Evolutionary conservation across 2,888 invertebrate genomes (phyloP), one percentile per base, ranked within the genome.

Genomic region (Anthrax anthrax): DNA sequence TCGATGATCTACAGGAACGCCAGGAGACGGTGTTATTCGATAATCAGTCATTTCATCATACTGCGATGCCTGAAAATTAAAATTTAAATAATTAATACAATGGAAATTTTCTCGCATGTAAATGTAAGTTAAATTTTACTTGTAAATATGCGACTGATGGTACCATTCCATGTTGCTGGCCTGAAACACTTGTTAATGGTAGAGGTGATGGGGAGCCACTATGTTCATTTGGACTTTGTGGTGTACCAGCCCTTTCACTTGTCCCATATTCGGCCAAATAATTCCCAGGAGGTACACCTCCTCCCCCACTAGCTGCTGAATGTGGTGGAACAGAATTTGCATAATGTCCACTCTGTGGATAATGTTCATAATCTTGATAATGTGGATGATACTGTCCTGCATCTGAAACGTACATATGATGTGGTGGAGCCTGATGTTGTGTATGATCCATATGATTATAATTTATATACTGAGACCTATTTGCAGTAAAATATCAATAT

Each of bases 11-110:
- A 76, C 70, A 13, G 70, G 71, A 41, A 69, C 74, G 48, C 77
- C 77, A 38, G 78, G 77, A 52, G 79, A 75, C 47, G 80, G 79
- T 49, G 80, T 78, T 53, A 80, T 76, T 53, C 78, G 72, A 63
- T 79, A 81, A 45, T 68, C 67, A 12, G 58, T 55, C 49, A 61
- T 57, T 45, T 67, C 68, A 47, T 67, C 66, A 42, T 63, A 67
- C 45, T 67, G 65, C 17, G 62, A 54, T 14, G 62, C 56, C 49
- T 48, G 18, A 14, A 32, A 19, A n/a, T 14, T 18, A 34, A 44
- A n/a, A 14, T 14, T 23, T 32, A 29, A 18, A 37, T 37, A 37
- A 16, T 41, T 37, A n/a, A 18, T 42, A 16, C 37, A 29, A 27
- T n/a, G 14, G 16, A 36, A 19, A 37, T 10, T 34, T 37, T 37